Evolutionary conservation across 1,140 invertebrate species (phyloP).

Genomic region (Hylyphantes graminicola): DNA sequence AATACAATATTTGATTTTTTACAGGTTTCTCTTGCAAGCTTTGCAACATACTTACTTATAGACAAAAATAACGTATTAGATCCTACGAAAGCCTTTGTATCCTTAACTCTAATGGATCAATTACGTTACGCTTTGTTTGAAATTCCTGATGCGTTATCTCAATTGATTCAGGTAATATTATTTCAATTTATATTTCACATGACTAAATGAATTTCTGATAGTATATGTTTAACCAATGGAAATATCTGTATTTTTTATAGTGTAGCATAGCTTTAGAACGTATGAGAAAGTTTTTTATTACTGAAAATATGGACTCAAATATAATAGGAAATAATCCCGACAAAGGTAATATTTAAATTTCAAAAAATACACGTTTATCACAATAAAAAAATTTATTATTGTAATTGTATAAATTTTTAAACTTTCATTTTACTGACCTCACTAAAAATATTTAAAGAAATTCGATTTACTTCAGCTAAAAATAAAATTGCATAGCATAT

Average conservation of each 20-base stretch:
- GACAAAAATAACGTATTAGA: constrained; percentile 63
- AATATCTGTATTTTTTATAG: not conserved
- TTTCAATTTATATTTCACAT: not conserved
- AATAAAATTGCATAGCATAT: too few relatives aligned
- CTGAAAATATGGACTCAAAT: constrained; percentile 21
- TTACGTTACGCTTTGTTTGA: constrained; percentile 56
- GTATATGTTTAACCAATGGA: not conserved
- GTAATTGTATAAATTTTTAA: too few relatives aligned
- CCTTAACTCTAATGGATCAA: constrained; percentile 60
- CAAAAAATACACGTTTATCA: not conserved
- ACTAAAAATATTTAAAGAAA: too few relatives aligned
- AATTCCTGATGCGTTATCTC: constrained; percentile 44
- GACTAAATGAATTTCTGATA: not conserved
- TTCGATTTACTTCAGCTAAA: too few relatives aligned
- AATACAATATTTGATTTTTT: not conserved
- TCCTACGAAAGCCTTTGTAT: constrained; percentile 61
- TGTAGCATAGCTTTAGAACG: constrained; percentile 8
- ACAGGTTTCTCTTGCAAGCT: constrained; percentile 46
- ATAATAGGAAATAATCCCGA: constrained; percentile 7
- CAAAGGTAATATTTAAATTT: constrained; percentile 11
- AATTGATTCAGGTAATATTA: constrained; percentile 28
- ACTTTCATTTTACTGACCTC: too few relatives aligned
- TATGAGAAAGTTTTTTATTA: constrained; percentile 18
- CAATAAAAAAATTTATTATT: not conserved
- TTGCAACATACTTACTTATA: constrained; percentile 61